Evolutionary conservation across 2,113 vertebrate genomes (phyloP).

Genomic region (Brevimyrus niger): DNA sequence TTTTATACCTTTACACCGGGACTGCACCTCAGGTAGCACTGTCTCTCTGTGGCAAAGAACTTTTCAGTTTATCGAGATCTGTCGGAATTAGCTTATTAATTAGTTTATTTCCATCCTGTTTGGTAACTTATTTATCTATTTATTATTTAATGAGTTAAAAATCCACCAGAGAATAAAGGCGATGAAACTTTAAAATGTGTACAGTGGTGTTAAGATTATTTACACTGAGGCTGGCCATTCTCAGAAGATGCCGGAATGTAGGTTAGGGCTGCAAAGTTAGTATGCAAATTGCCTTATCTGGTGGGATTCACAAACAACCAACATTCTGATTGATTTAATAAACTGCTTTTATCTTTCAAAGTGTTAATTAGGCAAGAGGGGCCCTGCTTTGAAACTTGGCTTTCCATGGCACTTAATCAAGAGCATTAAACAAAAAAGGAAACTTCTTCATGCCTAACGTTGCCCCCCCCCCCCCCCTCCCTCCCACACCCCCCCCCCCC

Average conservation of each 20-base stretch:
- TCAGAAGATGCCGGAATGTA: conserved; percentile 88
- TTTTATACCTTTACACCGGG: background rate
- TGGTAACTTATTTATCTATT: conserved; percentile 54
- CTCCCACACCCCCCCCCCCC: too few species aligned
- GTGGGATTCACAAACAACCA: conserved; percentile 97
- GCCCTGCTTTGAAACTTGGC: conserved; percentile 63
- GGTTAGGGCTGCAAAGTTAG: conserved; percentile 95
- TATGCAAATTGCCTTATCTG: conserved; percentile 99
- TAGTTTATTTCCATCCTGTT: conserved; percentile 18
- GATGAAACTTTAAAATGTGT: conserved; percentile 57
- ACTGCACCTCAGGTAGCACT: background rate
- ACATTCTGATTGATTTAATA: conserved; percentile 99
- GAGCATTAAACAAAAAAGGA: conserved; percentile 52
- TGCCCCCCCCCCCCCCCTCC: background rate
- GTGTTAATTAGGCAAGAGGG: conserved; percentile 98
- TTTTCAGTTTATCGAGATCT: conserved; percentile 28
- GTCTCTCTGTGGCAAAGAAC: background rate
- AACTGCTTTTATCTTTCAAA: conserved; percentile 98
- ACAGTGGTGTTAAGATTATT: conserved; percentile 72
- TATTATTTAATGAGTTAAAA: conserved; percentile 60
- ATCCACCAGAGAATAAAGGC: conserved; percentile 48
- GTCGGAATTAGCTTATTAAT: conserved; percentile 33
- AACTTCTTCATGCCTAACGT: conserved; percentile 36
- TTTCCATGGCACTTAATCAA: conserved; percentile 49
- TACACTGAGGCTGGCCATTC: conserved; percentile 82